A percentile compares a stretch with the other conserved stretches of the same genome.
These are phyloP conservation scores for Asteroscopus sphinx DNA, from an alignment of 2,888 invertebrate genomes.

Conservation along the genomic window DNA sequence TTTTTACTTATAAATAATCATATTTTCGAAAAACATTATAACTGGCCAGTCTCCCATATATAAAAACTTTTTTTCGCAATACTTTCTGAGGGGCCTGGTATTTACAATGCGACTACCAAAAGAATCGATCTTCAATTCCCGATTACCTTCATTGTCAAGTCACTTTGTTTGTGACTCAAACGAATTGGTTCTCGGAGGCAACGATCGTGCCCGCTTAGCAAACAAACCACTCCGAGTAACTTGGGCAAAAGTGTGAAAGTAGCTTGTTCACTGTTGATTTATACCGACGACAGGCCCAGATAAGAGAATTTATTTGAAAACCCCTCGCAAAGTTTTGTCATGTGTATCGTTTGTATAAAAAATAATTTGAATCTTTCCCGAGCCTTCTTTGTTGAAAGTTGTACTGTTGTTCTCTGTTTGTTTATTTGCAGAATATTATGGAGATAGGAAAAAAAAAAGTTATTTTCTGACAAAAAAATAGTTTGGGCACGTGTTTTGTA, in stretches of 20 bases:
- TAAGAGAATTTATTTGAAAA: conserved; percentile 73
- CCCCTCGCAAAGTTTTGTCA: conserved; percentile 63
- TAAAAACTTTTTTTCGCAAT: no score
- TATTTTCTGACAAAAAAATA: no score
- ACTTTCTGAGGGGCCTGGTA: no score
- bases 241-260: conserved; percentile 70
- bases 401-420: conserved; percentile 12
- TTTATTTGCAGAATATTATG: conserved; percentile 16
- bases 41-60: no score
- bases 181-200: conserved; percentile 71
- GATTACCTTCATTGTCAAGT: conserved; percentile 71
- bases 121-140: conserved; percentile 61
- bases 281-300: conserved; percentile 73
- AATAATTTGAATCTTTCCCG: conserved; percentile 54
- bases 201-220: conserved; percentile 70
- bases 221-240: conserved; percentile 73
- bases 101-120: conserved; percentile 53
- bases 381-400: conserved; percentile 34
- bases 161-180: conserved; percentile 71
- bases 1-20: no score
- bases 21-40: no score
- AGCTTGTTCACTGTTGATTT: conserved; percentile 72
- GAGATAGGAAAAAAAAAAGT: background rate
- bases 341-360: conserved; percentile 65
- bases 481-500: no score